Evolutionary conservation across 2,113 vertebrate species (phyloP).

Genomic region (Scopus umbretta): DNA sequence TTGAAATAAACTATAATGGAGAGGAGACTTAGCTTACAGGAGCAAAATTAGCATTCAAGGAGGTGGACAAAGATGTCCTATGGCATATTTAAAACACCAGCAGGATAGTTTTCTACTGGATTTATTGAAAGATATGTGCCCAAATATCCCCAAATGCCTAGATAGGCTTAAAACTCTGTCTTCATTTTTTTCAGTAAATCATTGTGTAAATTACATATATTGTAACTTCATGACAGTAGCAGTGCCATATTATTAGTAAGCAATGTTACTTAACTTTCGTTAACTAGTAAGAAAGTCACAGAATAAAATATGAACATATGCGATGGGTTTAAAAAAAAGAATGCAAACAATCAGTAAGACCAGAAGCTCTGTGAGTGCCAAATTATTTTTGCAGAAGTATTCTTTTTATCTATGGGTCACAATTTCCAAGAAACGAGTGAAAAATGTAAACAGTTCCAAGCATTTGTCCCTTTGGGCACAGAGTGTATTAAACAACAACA

Average conservation of each 20-base stretch:
- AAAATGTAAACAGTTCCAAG: slow-evolving; percentile 58
- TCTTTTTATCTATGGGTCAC: slow-evolving; percentile 34
- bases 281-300: neutral
- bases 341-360: neutral
- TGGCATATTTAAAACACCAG: neutral
- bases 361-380: slow-evolving; percentile 20
- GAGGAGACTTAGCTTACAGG: neutral
- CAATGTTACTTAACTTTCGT: neutral
- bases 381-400: slow-evolving; percentile 24
- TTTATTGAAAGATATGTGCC: neutral
- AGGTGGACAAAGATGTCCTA: neutral
- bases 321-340: neutral
- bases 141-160: neutral
- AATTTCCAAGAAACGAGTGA: slow-evolving; percentile 56
- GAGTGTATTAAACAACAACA: slow-evolving; percentile 9
- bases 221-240: neutral
- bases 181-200: neutral
- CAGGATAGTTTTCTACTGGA: neutral
- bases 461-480: slow-evolving; percentile 32
- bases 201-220: neutral
- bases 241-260: neutral
- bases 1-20: neutral
- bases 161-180: neutral
- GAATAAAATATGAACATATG: neutral
- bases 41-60: neutral